Percentiles rank a stretch among this genome's conserved stretches.
Conservation (phyloP, 1,140 invertebrate species). For the Triops longicaudatus region DNA sequence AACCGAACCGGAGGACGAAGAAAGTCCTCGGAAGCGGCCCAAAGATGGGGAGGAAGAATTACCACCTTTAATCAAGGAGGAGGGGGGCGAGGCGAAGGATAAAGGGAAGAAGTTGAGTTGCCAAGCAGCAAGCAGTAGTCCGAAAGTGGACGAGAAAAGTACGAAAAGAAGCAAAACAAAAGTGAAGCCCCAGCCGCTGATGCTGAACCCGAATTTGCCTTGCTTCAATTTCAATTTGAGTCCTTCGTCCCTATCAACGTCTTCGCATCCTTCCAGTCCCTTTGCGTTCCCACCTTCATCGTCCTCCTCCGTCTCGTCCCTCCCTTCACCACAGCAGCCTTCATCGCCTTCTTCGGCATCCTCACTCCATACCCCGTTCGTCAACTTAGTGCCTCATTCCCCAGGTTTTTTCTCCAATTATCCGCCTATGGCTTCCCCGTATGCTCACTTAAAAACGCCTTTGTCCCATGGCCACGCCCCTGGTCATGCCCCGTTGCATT, state of each 20-base stretch:
- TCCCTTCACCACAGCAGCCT: constrained; percentile 22
- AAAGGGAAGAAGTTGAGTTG: not conserved
- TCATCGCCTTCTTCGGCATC: constrained; percentile 27
- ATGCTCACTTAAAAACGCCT: constrained; percentile 26
- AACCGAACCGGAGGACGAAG: constrained; percentile 24
- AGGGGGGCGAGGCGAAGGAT: not conserved
- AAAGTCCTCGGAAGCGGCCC: constrained; percentile 17
- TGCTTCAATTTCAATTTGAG: constrained; percentile 25
- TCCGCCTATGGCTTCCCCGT: constrained; percentile 26
- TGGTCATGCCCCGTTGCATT: constrained; percentile 23
- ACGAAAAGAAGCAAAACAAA: constrained; percentile 21
- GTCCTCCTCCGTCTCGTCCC: constrained; percentile 22
- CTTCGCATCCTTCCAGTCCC: constrained; percentile 22
- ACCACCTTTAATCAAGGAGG: constrained; percentile 13
- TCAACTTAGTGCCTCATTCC: constrained; percentile 27
- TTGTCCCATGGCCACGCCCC: constrained; percentile 26
- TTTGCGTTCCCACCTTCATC: constrained; percentile 27
- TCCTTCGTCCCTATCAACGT: constrained; percentile 26
- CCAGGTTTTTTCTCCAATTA: constrained; percentile 28
- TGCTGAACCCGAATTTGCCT: constrained; percentile 26
- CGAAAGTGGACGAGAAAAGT: constrained; percentile 16
- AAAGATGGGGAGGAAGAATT: constrained; percentile 4
- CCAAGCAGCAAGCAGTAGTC: not conserved
- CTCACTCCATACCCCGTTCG: constrained; percentile 28
- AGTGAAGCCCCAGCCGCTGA: constrained; percentile 28